phyloP scores from a whole-genome alignment of 1,140 invertebrate genomes.

The Antheraea mylitta region DNA sequence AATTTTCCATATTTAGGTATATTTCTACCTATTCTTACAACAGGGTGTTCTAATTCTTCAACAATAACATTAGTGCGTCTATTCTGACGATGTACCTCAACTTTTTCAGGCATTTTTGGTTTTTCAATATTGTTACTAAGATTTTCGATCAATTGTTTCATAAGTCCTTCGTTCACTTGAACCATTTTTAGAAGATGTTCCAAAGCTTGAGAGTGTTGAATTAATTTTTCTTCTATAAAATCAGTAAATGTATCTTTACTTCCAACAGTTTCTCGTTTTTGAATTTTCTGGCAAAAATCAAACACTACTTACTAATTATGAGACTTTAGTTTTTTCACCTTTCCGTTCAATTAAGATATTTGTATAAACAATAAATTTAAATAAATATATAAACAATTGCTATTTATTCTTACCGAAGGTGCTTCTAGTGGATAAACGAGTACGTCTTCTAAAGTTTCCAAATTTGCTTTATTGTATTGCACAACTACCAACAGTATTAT shows the following conservation, averaged over 20 bases:
- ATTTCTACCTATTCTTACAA: conserved; percentile 39
- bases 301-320: conserved; percentile 23
- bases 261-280: conserved; percentile 36
- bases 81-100: conserved; percentile 34
- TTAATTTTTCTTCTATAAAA: conserved; percentile 55
- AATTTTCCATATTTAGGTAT: conserved; percentile 46
- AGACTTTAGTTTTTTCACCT: conserved; percentile 6
- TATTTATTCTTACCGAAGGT: conserved; percentile 35
- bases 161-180: conserved; percentile 34
- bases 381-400: not conserved
- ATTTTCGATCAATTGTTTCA: conserved; percentile 38
- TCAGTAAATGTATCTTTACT: conserved; percentile 21
- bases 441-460: conserved; percentile 28
- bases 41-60: conserved; percentile 32
- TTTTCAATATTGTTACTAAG: conserved; percentile 32
- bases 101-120: conserved; percentile 47
- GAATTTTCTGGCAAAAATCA: conserved; percentile 42
- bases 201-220: conserved; percentile 53
- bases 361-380: too few relatives aligned
- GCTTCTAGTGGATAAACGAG: conserved; percentile 32
- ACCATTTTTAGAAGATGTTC: conserved; percentile 45
- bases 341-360: too few relatives aligned
- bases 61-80: conserved; percentile 30
- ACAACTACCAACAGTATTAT: conserved; percentile 18
- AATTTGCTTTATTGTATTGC: conserved; percentile 16